phyloP scores from a whole-genome alignment of 2,797 vertebrate genomes.

The Pseudomugil tenellus region DNA sequence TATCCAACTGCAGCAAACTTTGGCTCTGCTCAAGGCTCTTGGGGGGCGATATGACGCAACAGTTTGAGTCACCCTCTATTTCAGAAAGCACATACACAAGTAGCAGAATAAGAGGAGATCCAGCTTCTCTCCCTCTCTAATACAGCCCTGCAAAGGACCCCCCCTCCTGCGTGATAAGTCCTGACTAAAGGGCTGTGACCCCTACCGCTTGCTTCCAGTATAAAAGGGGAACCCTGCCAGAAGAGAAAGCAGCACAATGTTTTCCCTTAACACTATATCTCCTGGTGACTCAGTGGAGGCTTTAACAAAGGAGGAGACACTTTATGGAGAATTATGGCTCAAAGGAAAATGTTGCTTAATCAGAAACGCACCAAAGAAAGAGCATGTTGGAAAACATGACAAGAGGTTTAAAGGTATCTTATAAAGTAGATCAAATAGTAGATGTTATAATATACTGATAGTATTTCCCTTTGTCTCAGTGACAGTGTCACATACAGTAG shows the following conservation, averaged over 20 bases:
- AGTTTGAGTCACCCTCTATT: slow-evolving; percentile 60
- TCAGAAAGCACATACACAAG: slow-evolving; percentile 54
- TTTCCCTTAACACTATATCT: neutral
- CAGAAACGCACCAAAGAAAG: slow-evolving; percentile 6
- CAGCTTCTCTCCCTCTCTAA: neutral
- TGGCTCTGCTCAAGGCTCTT: slow-evolving; percentile 37
- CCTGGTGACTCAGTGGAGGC: neutral
- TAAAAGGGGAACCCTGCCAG: neutral
- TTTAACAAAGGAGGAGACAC: slow-evolving; percentile 9
- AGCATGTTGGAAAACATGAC: neutral
- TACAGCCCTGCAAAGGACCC: too few relatives aligned
- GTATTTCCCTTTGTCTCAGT: neutral
- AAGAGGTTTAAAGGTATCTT: neutral
- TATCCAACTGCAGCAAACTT: slow-evolving; percentile 43
- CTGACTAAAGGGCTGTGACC: neutral
- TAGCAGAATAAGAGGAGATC: slow-evolving; percentile 33
- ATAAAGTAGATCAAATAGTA: neutral
- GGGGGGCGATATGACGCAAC: slow-evolving; percentile 45
- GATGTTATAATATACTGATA: neutral
- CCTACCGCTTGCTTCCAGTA: neutral
- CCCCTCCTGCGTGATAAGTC: neutral
- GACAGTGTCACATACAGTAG: neutral
- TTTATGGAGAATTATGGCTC: neutral
- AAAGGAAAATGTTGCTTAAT: slow-evolving; percentile 22
- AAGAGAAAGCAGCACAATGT: neutral